These are phyloP conservation scores for Globodera rostochiensis DNA, from an alignment of 1,140 invertebrate species.

Conservation along the genomic window DNA sequence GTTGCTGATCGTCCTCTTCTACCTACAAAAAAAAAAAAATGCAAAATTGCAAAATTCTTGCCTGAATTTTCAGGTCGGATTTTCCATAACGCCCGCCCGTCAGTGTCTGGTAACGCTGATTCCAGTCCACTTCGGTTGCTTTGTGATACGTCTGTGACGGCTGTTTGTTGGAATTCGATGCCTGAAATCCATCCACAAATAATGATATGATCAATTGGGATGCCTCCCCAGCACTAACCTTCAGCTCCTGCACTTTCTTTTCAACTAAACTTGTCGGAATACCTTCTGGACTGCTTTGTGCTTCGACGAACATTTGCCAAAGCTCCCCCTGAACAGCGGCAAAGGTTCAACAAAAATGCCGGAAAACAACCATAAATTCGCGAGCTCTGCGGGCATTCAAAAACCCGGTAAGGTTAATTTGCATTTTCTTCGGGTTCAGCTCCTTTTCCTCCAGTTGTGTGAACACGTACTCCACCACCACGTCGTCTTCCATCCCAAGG, in stretches of 20 bases:
- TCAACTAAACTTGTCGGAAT: constrained; percentile 44
- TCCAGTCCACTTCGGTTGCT: constrained; percentile 54
- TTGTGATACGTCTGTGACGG: constrained; percentile 24
- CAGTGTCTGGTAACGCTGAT: constrained; percentile 54
- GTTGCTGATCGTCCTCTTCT: neutral
- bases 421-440: constrained; percentile 96
- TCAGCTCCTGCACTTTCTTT: constrained; percentile 43
- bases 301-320: constrained; percentile 90
- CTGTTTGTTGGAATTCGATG: constrained; percentile 12
- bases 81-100: constrained; percentile 59
- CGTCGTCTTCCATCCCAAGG: constrained; percentile 94
- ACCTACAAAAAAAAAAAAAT: neutral
- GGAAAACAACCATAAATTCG: constrained; percentile 80
- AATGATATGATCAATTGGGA: neutral
- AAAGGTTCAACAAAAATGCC: neutral
- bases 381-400: constrained; percentile 95
- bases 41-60: neutral
- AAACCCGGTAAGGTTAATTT: constrained; percentile 98
- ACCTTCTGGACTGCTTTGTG: constrained; percentile 74
- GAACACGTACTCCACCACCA: constrained; percentile 96
- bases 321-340: constrained; percentile 72
- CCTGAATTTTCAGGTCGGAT: constrained; percentile 34
- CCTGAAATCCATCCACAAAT: neutral
- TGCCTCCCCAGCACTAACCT: neutral
- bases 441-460: constrained; percentile 84